Base-by-base conservation (phyloP, 2,797 vertebrate genomes). In the Sebastes minor region DNA sequence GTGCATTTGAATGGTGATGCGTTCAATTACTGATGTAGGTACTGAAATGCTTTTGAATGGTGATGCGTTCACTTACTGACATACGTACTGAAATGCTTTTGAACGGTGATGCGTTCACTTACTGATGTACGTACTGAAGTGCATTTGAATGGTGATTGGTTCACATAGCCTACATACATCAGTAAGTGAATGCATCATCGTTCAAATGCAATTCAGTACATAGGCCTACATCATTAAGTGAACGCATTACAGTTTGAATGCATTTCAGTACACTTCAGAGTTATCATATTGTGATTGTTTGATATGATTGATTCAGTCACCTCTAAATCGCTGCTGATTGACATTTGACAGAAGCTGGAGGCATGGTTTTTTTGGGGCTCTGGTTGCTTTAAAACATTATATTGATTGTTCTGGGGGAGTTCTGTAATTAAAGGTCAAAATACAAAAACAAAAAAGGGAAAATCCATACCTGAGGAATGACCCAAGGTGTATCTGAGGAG, bases 211-310 rank as follows among this genome's bases (percentile, higher is more conserved):
- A 6, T 49, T 30, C 27, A 52, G 18, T 49, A 49, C 42, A 49
- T 38, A 38, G 35, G 35, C 35, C 35, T 38, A 6, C 13, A 38
- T 38, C 35, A 2, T 38, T 2, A 42, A 49, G 46, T 49, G 18
- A 35, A 63, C 2, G 0, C n/a, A 23, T 38, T 23, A 27, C 13
- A 8, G 0, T 49, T n/a, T 2, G 1, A 7, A 49, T 49, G 16
- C 10, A 28, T 10, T 49, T 30, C 12, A 52, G 18, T 49, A 0
- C 0, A 46, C 0, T 14, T 38, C 35, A 38, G 35, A 38, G 35
- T 38, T 38, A 38, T 38, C 35, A 38, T 13, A 38, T 38, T 38
- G 14, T 38, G 35, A 38, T 14, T 14, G 12, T 38, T 38, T 38
- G 35, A 38, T 38, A 38, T 38, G 35, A 14, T 38, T 38, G 13